Evolutionary conservation across 2,888 invertebrate species (phyloP), one percentile per base, ranked within the genome.

Genomic region (Teleogryllus oceanicus): DNA sequence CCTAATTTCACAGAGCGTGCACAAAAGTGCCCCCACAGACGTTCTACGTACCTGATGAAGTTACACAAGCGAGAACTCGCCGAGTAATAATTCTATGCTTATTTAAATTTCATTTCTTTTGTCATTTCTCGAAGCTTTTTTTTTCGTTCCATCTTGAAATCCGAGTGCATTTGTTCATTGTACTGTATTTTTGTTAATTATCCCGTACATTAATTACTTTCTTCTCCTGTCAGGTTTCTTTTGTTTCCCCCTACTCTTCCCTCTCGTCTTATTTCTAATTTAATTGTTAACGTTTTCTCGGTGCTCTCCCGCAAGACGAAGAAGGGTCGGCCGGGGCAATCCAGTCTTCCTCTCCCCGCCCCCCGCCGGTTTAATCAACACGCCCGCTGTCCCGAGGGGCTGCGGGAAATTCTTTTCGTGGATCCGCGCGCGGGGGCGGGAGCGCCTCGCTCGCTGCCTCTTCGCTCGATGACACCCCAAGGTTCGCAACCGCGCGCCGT

Each of bases 121-220:
- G 37, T 62, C 62, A 62, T 62, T 62, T n/a, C 37, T 5, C 13
- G 62, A 62, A 62, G n/a, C 62, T 62, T 62, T 62, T 62, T 62
- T n/a, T n/a, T 62, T 62, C 62, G n/a, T 62, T 62, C 62, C 62
- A n/a, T 18, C 16, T n/a, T 62, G 62, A 18, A 62, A 62, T 37
- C 62, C 62, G n/a, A 62, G 62, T 62, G n/a, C 62, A 62, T 62
- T 62, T 62, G 62, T 62, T n/a, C 62, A 13, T 62, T 62, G 62
- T 62, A 18, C 62, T 62, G n/a, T 62, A 62, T 62, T 62, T 62
- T 62, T 62, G 62, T 62, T 62, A 62, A 62, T 62, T 62, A 62
- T 62, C 62, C 62, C 62, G 62, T 62, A 62, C 62, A 62, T 62
- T 62, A 62, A 62, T 62, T 62, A 62, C 62, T 62, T 62, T 62